Conservation (phyloP, 2,888 invertebrate species). For the Nematopogon swammerdamellus region DNA sequence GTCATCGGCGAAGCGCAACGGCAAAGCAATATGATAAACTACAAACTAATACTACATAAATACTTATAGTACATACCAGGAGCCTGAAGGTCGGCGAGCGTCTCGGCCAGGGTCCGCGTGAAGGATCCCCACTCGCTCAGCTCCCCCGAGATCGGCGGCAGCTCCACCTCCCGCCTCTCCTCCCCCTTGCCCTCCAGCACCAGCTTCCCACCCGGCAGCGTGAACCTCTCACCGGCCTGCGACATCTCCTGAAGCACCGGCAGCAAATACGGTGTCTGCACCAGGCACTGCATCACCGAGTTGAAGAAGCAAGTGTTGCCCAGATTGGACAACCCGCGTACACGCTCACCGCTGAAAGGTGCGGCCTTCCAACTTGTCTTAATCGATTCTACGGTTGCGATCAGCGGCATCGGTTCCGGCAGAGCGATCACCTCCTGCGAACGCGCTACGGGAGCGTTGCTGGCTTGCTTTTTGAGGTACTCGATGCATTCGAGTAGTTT, state of each 20-base stretch:
- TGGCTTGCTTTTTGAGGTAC: constrained; percentile 60
- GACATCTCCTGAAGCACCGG: constrained; percentile 66
- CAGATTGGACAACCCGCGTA: constrained; percentile 82
- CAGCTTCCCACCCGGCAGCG: constrained; percentile 68
- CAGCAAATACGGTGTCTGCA: constrained; percentile 77
- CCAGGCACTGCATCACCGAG: constrained; percentile 90
- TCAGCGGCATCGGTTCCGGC: neutral
- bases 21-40: too few relatives aligned
- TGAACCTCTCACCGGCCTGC: constrained; percentile 65
- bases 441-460: neutral
- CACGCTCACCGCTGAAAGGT: constrained; percentile 45
- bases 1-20: too few relatives aligned
- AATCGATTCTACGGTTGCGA: neutral
- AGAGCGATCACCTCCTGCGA: neutral
- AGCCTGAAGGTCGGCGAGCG: constrained; percentile 66
- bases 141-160: constrained; percentile 63
- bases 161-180: constrained; percentile 49
- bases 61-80: constrained; percentile 23
- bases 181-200: constrained; percentile 35
- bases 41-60: too few relatives aligned
- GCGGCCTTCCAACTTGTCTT: constrained; percentile 37
- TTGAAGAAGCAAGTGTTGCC: constrained; percentile 98
- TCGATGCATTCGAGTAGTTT: constrained; percentile 74
- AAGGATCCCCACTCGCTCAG: constrained; percentile 68
- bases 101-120: constrained; percentile 65